Evolutionary conservation across 2,797 vertebrate species (phyloP).

Genomic region (Rhinatrema bivittatum): DNA sequence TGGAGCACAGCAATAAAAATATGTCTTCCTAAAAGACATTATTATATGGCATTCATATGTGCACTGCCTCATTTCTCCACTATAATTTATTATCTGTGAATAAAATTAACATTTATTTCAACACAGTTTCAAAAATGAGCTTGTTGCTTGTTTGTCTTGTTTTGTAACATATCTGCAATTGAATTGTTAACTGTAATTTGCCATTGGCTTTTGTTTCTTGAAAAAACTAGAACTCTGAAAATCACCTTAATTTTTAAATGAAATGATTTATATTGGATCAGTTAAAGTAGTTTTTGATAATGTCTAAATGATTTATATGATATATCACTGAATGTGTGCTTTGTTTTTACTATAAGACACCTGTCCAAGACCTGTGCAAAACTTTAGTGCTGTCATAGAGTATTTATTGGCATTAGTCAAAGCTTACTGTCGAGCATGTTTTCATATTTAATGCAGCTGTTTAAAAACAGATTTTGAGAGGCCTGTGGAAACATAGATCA

Average conservation of each 20-base stretch:
- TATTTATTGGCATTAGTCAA: slow-evolving; percentile 19
- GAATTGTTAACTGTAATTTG: slow-evolving; percentile 17
- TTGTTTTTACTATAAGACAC: not conserved
- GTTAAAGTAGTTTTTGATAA: not conserved
- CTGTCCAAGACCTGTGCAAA: not conserved
- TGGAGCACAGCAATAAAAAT: slow-evolving; percentile 25
- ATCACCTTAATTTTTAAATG: slow-evolving; percentile 5
- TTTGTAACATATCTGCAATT: slow-evolving; percentile 8
- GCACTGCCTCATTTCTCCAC: slow-evolving; percentile 16
- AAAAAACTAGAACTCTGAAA: slow-evolving; percentile 7
- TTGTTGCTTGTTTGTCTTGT: slow-evolving; percentile 10
- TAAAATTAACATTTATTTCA: slow-evolving; percentile 20
- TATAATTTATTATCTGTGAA: slow-evolving; percentile 6
- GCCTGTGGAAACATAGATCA: not conserved
- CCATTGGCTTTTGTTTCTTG: slow-evolving; percentile 6
- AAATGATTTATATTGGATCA: not conserved
- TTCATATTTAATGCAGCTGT: slow-evolving; percentile 7
- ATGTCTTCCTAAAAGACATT: slow-evolving; percentile 31
- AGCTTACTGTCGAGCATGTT: slow-evolving; percentile 1
- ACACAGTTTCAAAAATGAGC: slow-evolving; percentile 1
- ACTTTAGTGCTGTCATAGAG: slow-evolving; percentile 5
- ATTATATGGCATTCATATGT: slow-evolving; percentile 5
- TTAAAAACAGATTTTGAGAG: slow-evolving; percentile 2
- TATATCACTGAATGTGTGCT: not conserved
- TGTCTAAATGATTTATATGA: not conserved